These are phyloP conservation scores for Caenorhabditis wallacei DNA, from an alignment of 2,888 invertebrate genomes.

Conservation along the genomic window DNA sequence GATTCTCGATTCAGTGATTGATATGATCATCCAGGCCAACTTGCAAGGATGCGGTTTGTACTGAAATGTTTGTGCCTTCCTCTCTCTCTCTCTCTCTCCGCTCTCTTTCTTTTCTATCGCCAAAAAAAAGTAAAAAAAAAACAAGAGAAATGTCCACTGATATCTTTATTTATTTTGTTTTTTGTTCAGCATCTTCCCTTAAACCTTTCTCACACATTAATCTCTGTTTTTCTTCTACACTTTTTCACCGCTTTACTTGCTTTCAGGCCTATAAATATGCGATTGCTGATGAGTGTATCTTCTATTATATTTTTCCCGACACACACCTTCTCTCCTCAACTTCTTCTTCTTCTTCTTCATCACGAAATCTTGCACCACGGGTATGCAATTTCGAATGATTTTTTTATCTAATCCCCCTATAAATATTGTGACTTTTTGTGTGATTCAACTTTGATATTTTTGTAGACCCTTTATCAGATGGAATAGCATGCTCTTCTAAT, in stretches of 20 bases:
- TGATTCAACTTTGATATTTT: not conserved
- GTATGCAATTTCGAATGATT: slow-evolving; percentile 29
- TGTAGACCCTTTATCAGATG: not conserved
- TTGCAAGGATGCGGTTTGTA: slow-evolving; percentile 83
- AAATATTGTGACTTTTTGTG: not conserved
- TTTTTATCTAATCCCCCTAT: not conserved
- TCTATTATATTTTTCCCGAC: slow-evolving; percentile 5
- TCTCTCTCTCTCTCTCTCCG: slow-evolving; percentile 42
- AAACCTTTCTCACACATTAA: not conserved
- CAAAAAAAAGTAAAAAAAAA: too few species aligned
- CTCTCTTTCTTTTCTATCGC: slow-evolving; percentile 29
- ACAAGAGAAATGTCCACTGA: slow-evolving; percentile 1
- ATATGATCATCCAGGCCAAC: slow-evolving; percentile 83
- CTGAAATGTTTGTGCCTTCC: slow-evolving; percentile 69
- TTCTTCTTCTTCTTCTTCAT: slow-evolving; percentile 32
- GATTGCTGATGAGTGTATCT: slow-evolving; percentile 48
- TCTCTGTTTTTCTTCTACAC: not conserved
- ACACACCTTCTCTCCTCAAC: slow-evolving; percentile 18
- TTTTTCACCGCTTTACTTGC: slow-evolving; percentile 27
- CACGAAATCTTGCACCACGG: slow-evolving; percentile 44
- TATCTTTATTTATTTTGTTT: not conserved
- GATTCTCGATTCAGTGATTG: slow-evolving; percentile 82
- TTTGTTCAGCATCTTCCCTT: slow-evolving; percentile 9
- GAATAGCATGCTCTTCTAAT: not conserved
- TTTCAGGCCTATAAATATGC: slow-evolving; percentile 53